Evolutionary conservation across 2,113 vertebrate species (phyloP), one percentile per base, ranked within the genome.

Genomic region (Tauraco erythrolophus): DNA sequence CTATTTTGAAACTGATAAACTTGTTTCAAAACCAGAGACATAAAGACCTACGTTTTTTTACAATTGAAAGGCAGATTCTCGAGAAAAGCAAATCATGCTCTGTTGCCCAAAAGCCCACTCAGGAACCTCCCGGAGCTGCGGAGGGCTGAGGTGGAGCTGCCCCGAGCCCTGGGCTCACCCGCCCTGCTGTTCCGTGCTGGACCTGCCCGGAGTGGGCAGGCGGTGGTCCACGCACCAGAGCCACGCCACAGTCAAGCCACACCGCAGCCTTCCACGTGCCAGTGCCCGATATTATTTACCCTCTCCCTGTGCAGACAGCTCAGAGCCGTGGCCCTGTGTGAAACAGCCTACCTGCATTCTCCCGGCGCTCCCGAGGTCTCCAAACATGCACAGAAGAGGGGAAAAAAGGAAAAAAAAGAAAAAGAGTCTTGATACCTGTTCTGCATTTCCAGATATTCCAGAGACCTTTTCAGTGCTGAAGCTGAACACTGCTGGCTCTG

Each of bases 111-210:
- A 72, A 89, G 65, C 64, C 69, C 30, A 68, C 76, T 57, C 2
- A 7, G 69, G 39, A 43, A 62, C 25, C 39, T 74, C 41, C 19
- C 13, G 14, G 48, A 60, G 72, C 37, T 33, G 48, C 31, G 33
- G 22, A 35, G 37, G 27, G 60, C 62, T 74, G 72, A 57, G 0
- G 0, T n/a, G 11, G 51, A 75, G 35, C 60, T 43, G 31, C 30
- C 58, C 60, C 2, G 1, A 58, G 3, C 39, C 62, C 53, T 7
- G 43, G 48, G 25, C 37, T 83, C 70, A 28, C 39, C 56, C 37
- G 15, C 54, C 57, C 56, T 0, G 0, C 58, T 35, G 79, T 48
- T 51, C 27, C 53, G 71, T 0, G 0, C 37, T 14, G 13, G 60
- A 53, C 16, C 35, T 75, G 81, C 61, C 43, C 2, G 5, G 33